Percentiles rank a stretch among this genome's conserved stretches.
Evolutionary conservation across 2,888 invertebrate species (phyloP).

Genomic region (Lepidocyrtinus sp.): DNA sequence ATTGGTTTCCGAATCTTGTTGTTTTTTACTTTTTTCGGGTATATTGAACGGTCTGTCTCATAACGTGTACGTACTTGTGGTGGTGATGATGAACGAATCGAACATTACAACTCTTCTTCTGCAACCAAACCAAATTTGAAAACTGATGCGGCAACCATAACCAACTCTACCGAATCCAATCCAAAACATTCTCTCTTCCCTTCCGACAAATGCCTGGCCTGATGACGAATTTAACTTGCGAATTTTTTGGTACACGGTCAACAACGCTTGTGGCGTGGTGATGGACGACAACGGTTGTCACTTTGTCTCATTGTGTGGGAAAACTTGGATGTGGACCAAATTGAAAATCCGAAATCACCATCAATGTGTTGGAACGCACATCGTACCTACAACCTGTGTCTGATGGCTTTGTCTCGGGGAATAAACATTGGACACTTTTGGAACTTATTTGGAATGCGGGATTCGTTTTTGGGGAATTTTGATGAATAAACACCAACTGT

Average conservation of each 20-base stretch:
- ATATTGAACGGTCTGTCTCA: constrained; percentile 60
- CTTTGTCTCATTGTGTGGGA: background rate
- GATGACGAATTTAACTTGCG: no score
- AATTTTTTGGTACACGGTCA: constrained; percentile 15
- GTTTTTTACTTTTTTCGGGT: constrained; percentile 69
- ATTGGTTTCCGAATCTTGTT: constrained; percentile 69
- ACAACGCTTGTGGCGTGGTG: constrained; percentile 14
- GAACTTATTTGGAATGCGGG: background rate
- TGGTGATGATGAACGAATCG: constrained; percentile 53
- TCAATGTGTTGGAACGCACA: background rate
- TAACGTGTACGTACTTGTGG: constrained; percentile 33
- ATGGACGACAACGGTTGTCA: constrained; percentile 19
- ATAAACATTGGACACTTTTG: background rate
- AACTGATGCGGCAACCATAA: constrained; percentile 25
- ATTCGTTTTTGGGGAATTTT: background rate
- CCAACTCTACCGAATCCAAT: no score
- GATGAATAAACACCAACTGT: constrained; percentile 12
- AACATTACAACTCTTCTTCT: constrained; percentile 15
- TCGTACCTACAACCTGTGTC: background rate
- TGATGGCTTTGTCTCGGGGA: background rate
- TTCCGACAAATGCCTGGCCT: background rate
- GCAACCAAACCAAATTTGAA: constrained; percentile 32
- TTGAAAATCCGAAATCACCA: constrained; percentile 5
- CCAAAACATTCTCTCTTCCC: no score
- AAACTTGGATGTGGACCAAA: constrained; percentile 42